phyloP scores from a whole-genome alignment of 23 tunicate species.

The Oikopleura vanhoeffeni region DNA sequence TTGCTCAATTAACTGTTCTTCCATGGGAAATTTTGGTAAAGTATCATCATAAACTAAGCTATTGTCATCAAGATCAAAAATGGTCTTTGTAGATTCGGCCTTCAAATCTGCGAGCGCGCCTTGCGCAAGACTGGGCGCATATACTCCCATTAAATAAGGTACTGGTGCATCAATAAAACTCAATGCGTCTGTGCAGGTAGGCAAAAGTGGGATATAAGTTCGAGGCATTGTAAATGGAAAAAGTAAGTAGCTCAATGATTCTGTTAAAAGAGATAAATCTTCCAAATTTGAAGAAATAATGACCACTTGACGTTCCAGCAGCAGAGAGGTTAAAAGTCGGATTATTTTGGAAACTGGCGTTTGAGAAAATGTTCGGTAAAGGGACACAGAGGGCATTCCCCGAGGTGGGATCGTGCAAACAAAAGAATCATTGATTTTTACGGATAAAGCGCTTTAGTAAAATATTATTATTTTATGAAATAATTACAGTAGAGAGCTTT shows the following conservation, averaged over 20 bases:
- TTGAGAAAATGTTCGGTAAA: not conserved
- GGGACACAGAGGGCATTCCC: not conserved
- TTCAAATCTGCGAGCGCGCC: not conserved
- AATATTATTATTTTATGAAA: too few species aligned
- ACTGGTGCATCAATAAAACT: slow-evolving; percentile 78
- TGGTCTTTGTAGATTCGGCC: not conserved
- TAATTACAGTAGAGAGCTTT: too few species aligned
- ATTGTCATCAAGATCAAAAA: not conserved
- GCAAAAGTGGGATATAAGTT: slow-evolving; percentile 40
- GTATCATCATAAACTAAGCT: not conserved
- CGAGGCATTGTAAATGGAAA: slow-evolving; percentile 85
- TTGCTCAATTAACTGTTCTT: not conserved
- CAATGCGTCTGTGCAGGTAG: slow-evolving; percentile 25
- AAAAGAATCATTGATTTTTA: not conserved
- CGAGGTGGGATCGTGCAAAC: not conserved
- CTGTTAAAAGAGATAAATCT: not conserved
- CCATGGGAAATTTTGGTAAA: not conserved
- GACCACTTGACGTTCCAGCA: not conserved
- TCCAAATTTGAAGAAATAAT: not conserved
- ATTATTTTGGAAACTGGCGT: not conserved
- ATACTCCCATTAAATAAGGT: slow-evolving; percentile 69
- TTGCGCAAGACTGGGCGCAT: not conserved
- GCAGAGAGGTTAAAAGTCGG: not conserved
- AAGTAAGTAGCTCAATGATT: slow-evolving; percentile 17
- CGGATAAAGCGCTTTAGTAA: too few species aligned